Evolutionary conservation across 1,140 invertebrate genomes (phyloP), one percentile per base, ranked within the genome.

Genomic region (Samia ricini): DNA sequence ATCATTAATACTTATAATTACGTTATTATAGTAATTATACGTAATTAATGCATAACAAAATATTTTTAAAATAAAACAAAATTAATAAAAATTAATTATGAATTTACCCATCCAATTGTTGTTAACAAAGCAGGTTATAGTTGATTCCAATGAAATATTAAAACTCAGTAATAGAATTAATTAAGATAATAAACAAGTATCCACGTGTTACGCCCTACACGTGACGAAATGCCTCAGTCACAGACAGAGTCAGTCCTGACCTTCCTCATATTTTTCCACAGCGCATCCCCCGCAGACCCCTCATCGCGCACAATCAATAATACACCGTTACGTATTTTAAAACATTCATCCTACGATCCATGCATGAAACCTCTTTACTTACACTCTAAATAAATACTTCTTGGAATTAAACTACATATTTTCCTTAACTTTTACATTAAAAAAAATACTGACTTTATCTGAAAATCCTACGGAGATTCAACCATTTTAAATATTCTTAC

Each of bases 271-370:
- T 42, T 42, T 42, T 56, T 64, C 68, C 64, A 60, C 48, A 60
- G 66, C 68, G 66, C 77, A 63, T 68, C 77, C 62, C 72, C 63
- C 49, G 56, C 68, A 60, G 55, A 63, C 61, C 60, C 23, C 62
- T 48, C 56, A 49, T 65, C 67, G 73, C 74, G 71, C 76, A 74
- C 65, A 83, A 86, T 86, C 83, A 78, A 86, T 86, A 86, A 72
- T 57, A 73, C 63, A 69, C 73, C 69, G 67, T 64, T 68, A 36
- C 61, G 51, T 51, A 68, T 4, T 26, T 4, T 42, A 0, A 63
- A 57, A 57, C 33, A 36, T 5, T 55, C 52, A 55, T 1, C 22
- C 52, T 21, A 18, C 10, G 15, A 4, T n/a, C 52, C 52, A 12
- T 22, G 6, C 12, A 55, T 55, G 15, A 55, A 12, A 12, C 8